Percentiles rank a stretch among this genome's conserved stretches.
Evolutionary conservation across 2,888 invertebrate genomes (phyloP).

Genomic region (Zygogramma bicolorata): DNA sequence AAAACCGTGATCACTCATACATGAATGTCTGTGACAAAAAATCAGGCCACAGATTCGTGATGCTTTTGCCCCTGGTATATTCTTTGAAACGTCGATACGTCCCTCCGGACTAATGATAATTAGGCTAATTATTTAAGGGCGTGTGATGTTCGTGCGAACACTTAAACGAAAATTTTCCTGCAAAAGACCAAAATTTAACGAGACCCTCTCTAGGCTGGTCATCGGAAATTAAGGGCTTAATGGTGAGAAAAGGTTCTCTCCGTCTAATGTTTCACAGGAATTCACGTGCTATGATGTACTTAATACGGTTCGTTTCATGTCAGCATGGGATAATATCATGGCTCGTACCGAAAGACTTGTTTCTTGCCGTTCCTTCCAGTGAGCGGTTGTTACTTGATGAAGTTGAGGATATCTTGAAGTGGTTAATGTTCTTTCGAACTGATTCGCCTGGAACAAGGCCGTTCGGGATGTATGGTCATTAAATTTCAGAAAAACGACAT

Average conservation of each 20-base stretch:
- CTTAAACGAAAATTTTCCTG: constrained; percentile 26
- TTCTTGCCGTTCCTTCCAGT: neutral
- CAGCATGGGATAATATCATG: neutral
- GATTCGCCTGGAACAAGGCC: too few relatives aligned
- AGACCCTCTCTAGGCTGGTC: constrained; percentile 14
- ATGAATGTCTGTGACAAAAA: too few relatives aligned
- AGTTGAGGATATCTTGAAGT: too few relatives aligned
- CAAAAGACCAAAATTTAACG: constrained; percentile 36
- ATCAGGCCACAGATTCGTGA: too few relatives aligned
- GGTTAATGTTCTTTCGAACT: too few relatives aligned
- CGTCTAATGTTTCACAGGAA: neutral
- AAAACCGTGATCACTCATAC: too few relatives aligned
- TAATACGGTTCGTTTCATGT: neutral
- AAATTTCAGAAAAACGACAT: too few relatives aligned
- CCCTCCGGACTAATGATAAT: neutral
- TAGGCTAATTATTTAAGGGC: neutral
- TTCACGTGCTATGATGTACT: neutral
- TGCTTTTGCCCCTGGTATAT: neutral
- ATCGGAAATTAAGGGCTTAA: neutral
- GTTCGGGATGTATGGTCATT: too few relatives aligned
- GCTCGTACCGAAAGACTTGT: neutral
- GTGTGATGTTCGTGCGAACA: neutral
- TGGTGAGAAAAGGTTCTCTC: neutral
- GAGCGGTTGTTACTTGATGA: neutral
- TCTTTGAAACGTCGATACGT: neutral